Evolutionary conservation across 2,113 vertebrate species (phyloP).

Genomic region (Pithys albifrons): DNA sequence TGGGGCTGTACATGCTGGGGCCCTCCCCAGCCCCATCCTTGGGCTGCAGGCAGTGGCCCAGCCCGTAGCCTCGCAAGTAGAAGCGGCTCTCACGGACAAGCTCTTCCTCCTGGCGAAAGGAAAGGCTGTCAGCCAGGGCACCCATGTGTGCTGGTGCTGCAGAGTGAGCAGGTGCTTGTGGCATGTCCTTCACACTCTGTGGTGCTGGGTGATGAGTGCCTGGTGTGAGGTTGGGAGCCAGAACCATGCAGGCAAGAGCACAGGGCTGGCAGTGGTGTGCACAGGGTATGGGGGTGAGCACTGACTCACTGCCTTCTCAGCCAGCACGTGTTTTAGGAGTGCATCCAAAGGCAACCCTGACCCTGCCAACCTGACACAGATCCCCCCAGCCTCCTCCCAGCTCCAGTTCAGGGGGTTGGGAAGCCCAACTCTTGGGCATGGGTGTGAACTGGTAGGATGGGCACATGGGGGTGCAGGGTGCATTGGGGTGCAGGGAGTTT

Average conservation of each 20-base stretch:
- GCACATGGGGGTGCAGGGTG: neutral
- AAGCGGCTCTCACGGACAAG: conserved; percentile 81
- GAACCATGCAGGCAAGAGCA: neutral
- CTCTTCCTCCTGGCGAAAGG: conserved; percentile 80
- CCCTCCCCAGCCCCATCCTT: conserved; percentile 77
- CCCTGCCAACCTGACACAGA: neutral
- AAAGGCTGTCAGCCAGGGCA: neutral
- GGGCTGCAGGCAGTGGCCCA: conserved; percentile 84
- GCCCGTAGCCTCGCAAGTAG: conserved; percentile 86
- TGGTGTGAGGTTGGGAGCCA: neutral
- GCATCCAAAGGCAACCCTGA: neutral
- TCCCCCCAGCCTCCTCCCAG: neutral
- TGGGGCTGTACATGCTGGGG: conserved; percentile 67
- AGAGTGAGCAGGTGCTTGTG: accelerated
- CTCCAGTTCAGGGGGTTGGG: accelerated
- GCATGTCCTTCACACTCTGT: accelerated
- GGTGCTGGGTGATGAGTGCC: neutral
- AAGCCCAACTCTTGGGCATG: neutral
- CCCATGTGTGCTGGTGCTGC: accelerated
- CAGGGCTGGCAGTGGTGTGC: neutral
- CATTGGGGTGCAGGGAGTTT: neutral
- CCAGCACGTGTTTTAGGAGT: accelerated
- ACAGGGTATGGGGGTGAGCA: accelerated
- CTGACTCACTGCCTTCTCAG: neutral
- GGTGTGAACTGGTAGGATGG: neutral